Conservation (phyloP, 2,113 vertebrate genomes). For the Saguinus imperator region DNA sequence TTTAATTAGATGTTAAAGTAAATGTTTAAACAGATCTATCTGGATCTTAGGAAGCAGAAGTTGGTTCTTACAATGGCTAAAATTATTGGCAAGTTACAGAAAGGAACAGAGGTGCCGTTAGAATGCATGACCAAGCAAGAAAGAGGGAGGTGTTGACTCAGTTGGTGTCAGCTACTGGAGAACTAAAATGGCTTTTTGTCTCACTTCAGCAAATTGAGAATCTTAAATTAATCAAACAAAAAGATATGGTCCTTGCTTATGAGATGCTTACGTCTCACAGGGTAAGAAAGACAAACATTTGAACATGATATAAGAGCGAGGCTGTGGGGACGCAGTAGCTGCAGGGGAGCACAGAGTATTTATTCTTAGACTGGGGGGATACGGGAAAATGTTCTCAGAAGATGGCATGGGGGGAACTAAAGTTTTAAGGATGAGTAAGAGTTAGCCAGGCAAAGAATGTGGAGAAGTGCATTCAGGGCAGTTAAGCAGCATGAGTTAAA, state of each 20-base stretch:
- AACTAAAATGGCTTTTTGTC: not conserved
- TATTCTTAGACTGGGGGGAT: not conserved
- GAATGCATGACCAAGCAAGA: not conserved
- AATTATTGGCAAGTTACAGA: not conserved
- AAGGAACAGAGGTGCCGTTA: not conserved
- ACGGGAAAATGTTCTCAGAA: slow-evolving; percentile 49
- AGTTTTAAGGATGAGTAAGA: slow-evolving; percentile 73
- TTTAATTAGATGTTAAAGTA: not conserved
- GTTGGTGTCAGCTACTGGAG: not conserved
- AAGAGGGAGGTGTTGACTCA: not conserved
- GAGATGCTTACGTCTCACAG: not conserved
- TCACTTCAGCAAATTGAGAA: not conserved
- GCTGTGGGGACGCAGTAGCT: not conserved
- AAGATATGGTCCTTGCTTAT: not conserved
- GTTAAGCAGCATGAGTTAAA: slow-evolving; percentile 67
- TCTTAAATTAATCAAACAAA: slow-evolving; percentile 19
- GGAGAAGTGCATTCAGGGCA: slow-evolving; percentile 32
- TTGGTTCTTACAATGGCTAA: not conserved
- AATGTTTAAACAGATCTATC: not conserved
- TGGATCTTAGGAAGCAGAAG: not conserved
- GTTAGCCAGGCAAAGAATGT: slow-evolving; percentile 69
- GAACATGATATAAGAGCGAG: not conserved
- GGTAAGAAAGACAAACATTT: slow-evolving; percentile 36
- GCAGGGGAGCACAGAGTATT: not conserved
- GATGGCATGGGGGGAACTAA: slow-evolving; percentile 32